These are phyloP conservation scores for Gambusia yucatana DNA, from an alignment of 2,797 vertebrate species.

Conservation along the genomic window DNA sequence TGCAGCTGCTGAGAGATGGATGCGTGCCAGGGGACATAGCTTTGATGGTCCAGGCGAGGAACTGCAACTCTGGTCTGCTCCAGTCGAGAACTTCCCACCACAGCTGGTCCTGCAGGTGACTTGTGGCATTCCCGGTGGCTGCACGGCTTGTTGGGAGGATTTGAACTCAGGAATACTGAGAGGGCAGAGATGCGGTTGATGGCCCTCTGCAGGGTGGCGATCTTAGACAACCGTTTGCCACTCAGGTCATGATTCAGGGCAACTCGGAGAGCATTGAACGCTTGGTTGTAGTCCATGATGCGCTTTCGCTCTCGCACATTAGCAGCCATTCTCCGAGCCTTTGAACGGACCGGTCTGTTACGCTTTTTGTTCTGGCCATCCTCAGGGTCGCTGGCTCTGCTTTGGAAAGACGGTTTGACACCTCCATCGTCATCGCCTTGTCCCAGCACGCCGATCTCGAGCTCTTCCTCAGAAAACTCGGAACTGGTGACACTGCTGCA, in stretches of 20 bases:
- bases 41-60: constrained; percentile 65
- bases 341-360: constrained; percentile 86
- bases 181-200: constrained; percentile 89
- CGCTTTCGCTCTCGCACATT: constrained; percentile 94
- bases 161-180: constrained; percentile 85
- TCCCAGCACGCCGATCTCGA: constrained; percentile 65
- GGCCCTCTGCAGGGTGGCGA: constrained; percentile 91
- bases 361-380: constrained; percentile 82
- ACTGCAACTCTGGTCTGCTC: constrained; percentile 55
- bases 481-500: constrained; percentile 78
- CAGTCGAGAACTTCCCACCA: constrained; percentile 30
- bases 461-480: constrained; percentile 81
- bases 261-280: constrained; percentile 92
- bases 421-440: constrained; percentile 62
- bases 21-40: constrained; percentile 64
- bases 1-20: constrained; percentile 67
- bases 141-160: constrained; percentile 73
- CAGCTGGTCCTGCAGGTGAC: constrained; percentile 10
- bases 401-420: constrained; percentile 63
- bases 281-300: constrained; percentile 97
- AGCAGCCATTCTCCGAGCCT: constrained; percentile 90
- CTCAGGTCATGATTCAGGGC: constrained; percentile 90
- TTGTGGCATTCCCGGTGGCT: constrained; percentile 74
- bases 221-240: constrained; percentile 95
- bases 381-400: constrained; percentile 68